Conservation (phyloP, 2,113 vertebrate genomes). For the Hypocryptadius cinnamomeus region DNA sequence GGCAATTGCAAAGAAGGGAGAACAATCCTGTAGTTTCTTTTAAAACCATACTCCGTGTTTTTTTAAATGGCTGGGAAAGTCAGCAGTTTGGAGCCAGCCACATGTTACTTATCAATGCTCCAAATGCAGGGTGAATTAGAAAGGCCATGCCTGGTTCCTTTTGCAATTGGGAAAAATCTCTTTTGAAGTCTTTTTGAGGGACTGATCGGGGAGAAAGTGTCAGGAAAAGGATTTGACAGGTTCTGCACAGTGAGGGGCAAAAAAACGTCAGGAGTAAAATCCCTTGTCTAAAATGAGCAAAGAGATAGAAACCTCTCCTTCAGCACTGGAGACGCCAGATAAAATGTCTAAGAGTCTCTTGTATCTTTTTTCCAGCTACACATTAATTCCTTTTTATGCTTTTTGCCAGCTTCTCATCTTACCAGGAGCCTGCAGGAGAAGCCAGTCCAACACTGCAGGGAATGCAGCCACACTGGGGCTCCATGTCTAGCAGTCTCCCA, state of each 20-base stretch:
- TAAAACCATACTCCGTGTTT: neutral
- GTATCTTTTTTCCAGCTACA: constrained; percentile 25
- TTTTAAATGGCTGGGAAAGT: constrained; percentile 24
- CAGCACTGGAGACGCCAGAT: neutral
- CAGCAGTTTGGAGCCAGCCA: constrained; percentile 41
- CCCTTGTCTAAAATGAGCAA: neutral
- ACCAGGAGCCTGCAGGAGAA: neutral
- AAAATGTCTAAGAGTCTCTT: neutral
- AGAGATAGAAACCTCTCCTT: constrained; percentile 31
- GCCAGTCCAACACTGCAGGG: neutral
- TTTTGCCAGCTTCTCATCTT: constrained; percentile 20
- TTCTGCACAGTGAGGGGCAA: constrained; percentile 11
- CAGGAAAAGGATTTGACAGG: constrained; percentile 51
- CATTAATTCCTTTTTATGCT: neutral
- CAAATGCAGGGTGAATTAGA: constrained; percentile 26
- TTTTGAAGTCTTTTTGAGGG: constrained; percentile 47
- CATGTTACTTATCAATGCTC: constrained; percentile 61
- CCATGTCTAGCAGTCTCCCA: neutral
- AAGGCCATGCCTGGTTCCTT: constrained; percentile 28
- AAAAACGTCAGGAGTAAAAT: neutral
- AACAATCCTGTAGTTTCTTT: neutral
- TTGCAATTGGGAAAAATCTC: constrained; percentile 22
- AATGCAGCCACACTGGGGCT: neutral
- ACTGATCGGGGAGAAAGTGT: neutral
- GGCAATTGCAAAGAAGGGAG: neutral